Percentiles rank a stretch among this genome's conserved stretches.
Evolutionary conservation across 2,797 vertebrate species (phyloP).

Genomic region (Acanthurus lineatus): DNA sequence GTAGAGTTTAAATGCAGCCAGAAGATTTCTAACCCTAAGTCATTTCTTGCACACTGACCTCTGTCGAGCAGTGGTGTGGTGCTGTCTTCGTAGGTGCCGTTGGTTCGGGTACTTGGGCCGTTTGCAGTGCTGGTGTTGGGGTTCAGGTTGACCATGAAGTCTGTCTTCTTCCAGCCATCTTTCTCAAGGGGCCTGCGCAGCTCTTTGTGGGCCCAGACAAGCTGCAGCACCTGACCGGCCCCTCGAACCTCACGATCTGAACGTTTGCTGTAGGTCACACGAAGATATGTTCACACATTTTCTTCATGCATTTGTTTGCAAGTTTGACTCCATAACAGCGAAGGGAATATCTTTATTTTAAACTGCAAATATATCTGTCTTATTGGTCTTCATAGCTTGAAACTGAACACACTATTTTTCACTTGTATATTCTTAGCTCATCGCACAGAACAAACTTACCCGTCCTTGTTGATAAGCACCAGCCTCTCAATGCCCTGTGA

Average conservation of each 20-base stretch:
- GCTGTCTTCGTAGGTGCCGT: conserved; percentile 93
- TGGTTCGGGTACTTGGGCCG: conserved; percentile 83
- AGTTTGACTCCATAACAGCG: neutral
- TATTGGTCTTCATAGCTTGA: neutral
- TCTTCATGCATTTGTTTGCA: neutral
- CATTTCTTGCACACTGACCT: conserved; percentile 75
- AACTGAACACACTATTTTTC: neutral
- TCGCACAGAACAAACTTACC: conserved; percentile 78
- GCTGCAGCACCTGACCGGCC: conserved; percentile 93
- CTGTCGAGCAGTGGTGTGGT: conserved; percentile 95
- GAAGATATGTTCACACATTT: neutral
- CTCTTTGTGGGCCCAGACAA: conserved; percentile 96
- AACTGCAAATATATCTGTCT: neutral
- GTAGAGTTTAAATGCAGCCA: too few relatives aligned
- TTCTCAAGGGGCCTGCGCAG: conserved; percentile 94
- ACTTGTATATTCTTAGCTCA: neutral
- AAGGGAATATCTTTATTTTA: neutral
- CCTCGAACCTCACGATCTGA: conserved; percentile 95
- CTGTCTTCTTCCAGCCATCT: conserved; percentile 98
- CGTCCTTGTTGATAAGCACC: conserved; percentile 96
- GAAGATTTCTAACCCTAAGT: too few relatives aligned
- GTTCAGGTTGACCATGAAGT: conserved; percentile 92
- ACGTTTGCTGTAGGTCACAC: conserved; percentile 86
- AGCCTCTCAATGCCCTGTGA: conserved; percentile 96
- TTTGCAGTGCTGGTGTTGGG: conserved; percentile 78